Evolutionary conservation across 1,140 invertebrate species (phyloP), one percentile per base, ranked within the genome.

Genomic region (Bombus vancouverensis): DNA sequence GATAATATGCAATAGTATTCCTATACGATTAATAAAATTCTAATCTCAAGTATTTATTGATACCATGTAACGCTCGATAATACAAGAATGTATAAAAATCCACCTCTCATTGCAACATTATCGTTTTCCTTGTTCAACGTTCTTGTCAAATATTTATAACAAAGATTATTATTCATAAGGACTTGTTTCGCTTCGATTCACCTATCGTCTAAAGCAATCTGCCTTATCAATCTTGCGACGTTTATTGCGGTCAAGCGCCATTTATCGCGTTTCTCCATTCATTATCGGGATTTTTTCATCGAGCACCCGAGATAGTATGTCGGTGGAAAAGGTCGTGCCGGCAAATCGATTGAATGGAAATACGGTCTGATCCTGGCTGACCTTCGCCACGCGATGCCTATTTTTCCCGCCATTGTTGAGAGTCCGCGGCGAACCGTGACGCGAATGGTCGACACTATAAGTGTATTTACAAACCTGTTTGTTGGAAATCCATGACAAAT

Each of bases 391-490:
- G 76, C 79, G 80, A 79, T 65, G 73, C 32, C 66, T 22, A 88
- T 89, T 89, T 83, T 89, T 89, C 79, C 34, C 76, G 47, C 65
- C 65, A 90, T 84, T 78, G 81, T 62, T 12, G 83, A 83, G 70
- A 82, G 77, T 47, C 73, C 47, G 77, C 88, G 65, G 78, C 80
- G 83, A 88, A 89, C 84, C 84, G 66, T 89, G 83, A 89, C 87
- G 32, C 79, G 65, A 79, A 70, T 59, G 22, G 42, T 73, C 79
- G 44, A 12, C 32, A 28, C 39, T 44, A 13, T 12, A 13, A 53
- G 39, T n/a, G 9, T 34, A 65, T 57, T 82, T 37, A 42, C 37
- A 42, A 32, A 37, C 13, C 25, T 44, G 42, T 53, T 32, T 28
- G 25, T 22, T 42, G 53, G n/a, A 2, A 13, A 22, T 59, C 53